Evolutionary conservation across 2,113 vertebrate genomes (phyloP).

Genomic region (Thunnus thynnus): DNA sequence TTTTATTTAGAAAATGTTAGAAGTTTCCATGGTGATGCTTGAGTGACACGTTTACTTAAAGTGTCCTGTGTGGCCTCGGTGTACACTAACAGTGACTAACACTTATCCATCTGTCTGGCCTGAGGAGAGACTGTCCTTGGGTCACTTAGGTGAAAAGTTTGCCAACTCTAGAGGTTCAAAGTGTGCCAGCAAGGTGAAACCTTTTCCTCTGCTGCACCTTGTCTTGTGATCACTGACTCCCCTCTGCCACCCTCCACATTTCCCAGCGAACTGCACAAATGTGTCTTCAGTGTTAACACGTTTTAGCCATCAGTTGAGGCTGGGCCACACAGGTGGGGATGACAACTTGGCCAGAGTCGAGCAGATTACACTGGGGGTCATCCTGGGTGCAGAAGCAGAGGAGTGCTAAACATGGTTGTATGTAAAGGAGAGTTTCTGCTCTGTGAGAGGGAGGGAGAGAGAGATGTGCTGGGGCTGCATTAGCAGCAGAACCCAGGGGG

Average conservation of each 20-base stretch:
- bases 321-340: constrained; percentile 36
- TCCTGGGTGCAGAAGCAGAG: constrained; percentile 37
- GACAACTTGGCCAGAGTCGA: constrained; percentile 20
- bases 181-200: constrained; percentile 19
- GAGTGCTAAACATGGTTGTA: constrained; percentile 58
- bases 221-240: constrained; percentile 45
- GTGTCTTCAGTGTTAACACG: constrained; percentile 80
- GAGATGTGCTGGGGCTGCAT: constrained; percentile 58
- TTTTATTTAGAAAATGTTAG: constrained; percentile 58
- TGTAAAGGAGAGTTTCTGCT: constrained; percentile 52
- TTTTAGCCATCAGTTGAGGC: constrained; percentile 65
- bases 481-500: constrained; percentile 47
- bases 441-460: constrained; percentile 47
- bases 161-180: constrained; percentile 45
- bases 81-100: constrained; percentile 24
- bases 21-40: constrained; percentile 36
- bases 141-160: constrained; percentile 62
- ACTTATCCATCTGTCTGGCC: constrained; percentile 34
- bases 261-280: constrained; percentile 70
- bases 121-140: constrained; percentile 40
- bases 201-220: constrained; percentile 6
- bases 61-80: constrained; percentile 34
- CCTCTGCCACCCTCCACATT: constrained; percentile 47
- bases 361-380: constrained; percentile 49
- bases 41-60: constrained; percentile 28